Evolutionary conservation across 1,140 invertebrate species (phyloP), one percentile per base, ranked within the genome.

Genomic region (Chironomus striatipennis): DNA sequence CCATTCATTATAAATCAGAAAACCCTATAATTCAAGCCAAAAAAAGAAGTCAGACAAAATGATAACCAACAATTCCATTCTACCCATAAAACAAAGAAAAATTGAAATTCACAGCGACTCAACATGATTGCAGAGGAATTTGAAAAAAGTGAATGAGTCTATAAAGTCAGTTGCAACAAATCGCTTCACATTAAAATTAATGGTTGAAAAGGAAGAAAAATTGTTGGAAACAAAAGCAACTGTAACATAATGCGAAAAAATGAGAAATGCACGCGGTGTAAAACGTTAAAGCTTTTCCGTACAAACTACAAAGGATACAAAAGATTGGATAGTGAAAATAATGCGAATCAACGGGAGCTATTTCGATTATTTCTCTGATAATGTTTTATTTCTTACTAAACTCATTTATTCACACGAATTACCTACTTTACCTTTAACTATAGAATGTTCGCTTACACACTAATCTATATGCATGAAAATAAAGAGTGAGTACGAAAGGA

Each of bases 151-250:
- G 47, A 57, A 57, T 57, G 47, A 57, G 47, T 57, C 12, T n/a
- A 57, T 57, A 57, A 57, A 57, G 47, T 57, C 47, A 57, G 47
- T 70, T 70, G 65, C 18, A 70, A 70, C 65, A 70, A 70, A 70
- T 70, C 65, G 65, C 18, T 70, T 70, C 20, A 9, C 65, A 70
- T 70, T 70, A 70, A 20, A 70, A 70, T 70, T 70, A 70, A 70
- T 70, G 18, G 65, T 20, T 70, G 17, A 70, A 70, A n/a, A 12
- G 18, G 18, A 70, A n/a, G 47, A 57, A n/a, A n/a, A 57, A 57
- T 34, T 34, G 24, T 34, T 12, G 12, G 47, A 57, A 57, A 12
- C 5, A 57, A n/a, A n/a, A 57, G 47, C 2, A 47, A n/a, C 8
- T n/a, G 47, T 15, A 57, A 57, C 12, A 57, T 57, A n/a, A 57